phyloP scores from a whole-genome alignment of 2,888 invertebrate genomes.

The Volucella zonaria region DNA sequence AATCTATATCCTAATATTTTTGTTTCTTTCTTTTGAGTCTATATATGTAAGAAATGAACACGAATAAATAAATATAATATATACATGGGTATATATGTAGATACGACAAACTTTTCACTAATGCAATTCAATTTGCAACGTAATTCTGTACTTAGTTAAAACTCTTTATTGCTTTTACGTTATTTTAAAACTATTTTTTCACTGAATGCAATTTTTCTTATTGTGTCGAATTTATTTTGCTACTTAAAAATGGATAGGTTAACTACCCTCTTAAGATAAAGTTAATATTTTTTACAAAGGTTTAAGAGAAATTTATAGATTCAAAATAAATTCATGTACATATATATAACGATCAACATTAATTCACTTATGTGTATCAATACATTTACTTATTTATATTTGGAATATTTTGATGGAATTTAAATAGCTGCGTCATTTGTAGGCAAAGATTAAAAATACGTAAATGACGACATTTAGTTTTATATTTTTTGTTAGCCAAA shows the following conservation, averaged over 20 bases:
- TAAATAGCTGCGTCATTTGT: too few species aligned
- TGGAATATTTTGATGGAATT: too few species aligned
- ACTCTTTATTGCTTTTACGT: neutral
- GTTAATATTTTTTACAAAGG: too few species aligned
- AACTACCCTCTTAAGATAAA: slow-evolving; percentile 5
- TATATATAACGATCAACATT: too few species aligned
- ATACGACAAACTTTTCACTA: slow-evolving; percentile 17
- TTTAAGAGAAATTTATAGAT: too few species aligned
- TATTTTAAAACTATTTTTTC: slow-evolving; percentile 27
- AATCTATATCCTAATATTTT: neutral
- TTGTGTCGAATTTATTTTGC: slow-evolving; percentile 50
- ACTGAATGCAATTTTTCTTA: slow-evolving; percentile 30
- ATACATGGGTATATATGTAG: too few species aligned
- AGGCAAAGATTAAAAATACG: too few species aligned
- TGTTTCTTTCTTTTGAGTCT: slow-evolving; percentile 2
- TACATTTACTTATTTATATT: too few species aligned
- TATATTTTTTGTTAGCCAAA: too few species aligned
- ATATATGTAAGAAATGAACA: slow-evolving; percentile 39
- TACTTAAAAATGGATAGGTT: slow-evolving; percentile 24
- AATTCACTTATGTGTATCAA: too few species aligned
- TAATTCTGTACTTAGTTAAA: slow-evolving; percentile 32
- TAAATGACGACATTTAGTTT: too few species aligned
- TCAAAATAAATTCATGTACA: too few species aligned
- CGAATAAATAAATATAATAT: neutral
- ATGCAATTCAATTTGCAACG: slow-evolving; percentile 31